Percentiles rank a stretch among this genome's conserved stretches.
These are phyloP conservation scores for Chaetodon trifascialis DNA, from an alignment of 2,113 vertebrate species.

Conservation along the genomic window DNA sequence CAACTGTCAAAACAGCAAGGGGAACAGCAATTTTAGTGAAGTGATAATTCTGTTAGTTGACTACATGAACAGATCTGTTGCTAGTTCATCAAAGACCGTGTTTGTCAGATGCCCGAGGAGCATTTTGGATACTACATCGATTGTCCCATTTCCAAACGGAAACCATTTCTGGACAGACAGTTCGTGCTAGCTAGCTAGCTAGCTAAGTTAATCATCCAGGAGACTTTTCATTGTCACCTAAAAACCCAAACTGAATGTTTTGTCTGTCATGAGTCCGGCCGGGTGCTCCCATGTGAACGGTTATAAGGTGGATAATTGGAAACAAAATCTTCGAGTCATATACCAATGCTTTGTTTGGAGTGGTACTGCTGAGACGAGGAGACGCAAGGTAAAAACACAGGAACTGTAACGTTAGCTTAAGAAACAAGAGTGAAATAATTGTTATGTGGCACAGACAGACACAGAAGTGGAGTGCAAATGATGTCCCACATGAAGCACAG, in stretches of 20 bases:
- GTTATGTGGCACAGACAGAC: conserved; percentile 53
- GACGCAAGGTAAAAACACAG: conserved; percentile 91
- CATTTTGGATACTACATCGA: conserved; percentile 81
- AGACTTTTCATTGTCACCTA: conserved; percentile 79
- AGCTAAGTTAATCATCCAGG: conserved; percentile 73
- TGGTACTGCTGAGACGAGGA: conserved; percentile 95
- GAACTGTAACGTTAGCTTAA: conserved; percentile 55
- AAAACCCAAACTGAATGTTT: conserved; percentile 83
- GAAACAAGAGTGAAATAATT: conserved; percentile 44
- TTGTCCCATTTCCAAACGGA: conserved; percentile 84
- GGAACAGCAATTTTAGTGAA: conserved; percentile 45
- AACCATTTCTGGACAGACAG: conserved; percentile 80
- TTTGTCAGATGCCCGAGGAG: conserved; percentile 78
- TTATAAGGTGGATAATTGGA: conserved; percentile 99
- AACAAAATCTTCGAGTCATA: conserved; percentile 97
- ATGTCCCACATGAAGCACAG: conserved; percentile 63
- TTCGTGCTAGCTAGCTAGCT: conserved; percentile 78
- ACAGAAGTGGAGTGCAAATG: conserved; percentile 15
- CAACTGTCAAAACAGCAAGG: conserved; percentile 77
- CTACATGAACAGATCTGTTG: conserved; percentile 48
- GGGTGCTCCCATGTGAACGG: conserved; percentile 98
- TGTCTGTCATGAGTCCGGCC: conserved; percentile 94
- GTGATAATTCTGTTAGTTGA: conserved; percentile 39
- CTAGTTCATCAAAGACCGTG: conserved; percentile 54
- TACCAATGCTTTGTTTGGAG: conserved; percentile 99